Base-by-base conservation (phyloP, 2,888 invertebrate genomes). In the Tachina lurida region DNA sequence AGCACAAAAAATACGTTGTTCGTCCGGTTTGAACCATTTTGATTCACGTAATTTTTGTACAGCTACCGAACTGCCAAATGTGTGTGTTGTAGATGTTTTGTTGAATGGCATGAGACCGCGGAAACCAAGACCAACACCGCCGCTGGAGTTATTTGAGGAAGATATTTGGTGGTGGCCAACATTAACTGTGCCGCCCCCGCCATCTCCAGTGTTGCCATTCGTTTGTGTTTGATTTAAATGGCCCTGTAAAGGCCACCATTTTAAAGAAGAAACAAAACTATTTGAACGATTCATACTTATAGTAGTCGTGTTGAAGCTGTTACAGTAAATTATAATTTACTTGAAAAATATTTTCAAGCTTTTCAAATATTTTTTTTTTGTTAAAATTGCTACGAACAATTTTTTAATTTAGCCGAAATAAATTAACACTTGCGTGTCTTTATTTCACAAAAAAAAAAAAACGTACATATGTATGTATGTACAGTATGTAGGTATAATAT, bases 1-100 rank as follows among this genome's bases (percentile, higher is more conserved):
- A 77, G 96, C 95, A 92, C 95, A 95, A 88, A 96, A 94, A 89
- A 96, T 95, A 89, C 95, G 95, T 90, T 95, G 94, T 93, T 96
- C 95, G 89, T 95, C 95, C 88, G 95, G 94, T 88, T 94, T 94
- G 91, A 96, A 96, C 96, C 96, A 96, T 94, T 96, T 96, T 87
- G 95, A 95, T 91, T 96, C 95, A 87, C 95, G 94, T 88, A 95
- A 93, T 90, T 95, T 95, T 91, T 95, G 95, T 86, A 95, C 95
- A 68, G 95, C 95, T 54, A 95, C 95, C 71, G 95, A 95, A 86
- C 95, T 95, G 85, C 94, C 94, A 91, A 95, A 94, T 86, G 93
- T 93, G 89, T 94, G 84, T 45, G 84, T 81, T 67, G 87, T 88
- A 52, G 84, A 54, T 54, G 84, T 49, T 63, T 70, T 78, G 63